Conservation (phyloP, 2,888 invertebrate species). For the Danaus chrysippus region DNA sequence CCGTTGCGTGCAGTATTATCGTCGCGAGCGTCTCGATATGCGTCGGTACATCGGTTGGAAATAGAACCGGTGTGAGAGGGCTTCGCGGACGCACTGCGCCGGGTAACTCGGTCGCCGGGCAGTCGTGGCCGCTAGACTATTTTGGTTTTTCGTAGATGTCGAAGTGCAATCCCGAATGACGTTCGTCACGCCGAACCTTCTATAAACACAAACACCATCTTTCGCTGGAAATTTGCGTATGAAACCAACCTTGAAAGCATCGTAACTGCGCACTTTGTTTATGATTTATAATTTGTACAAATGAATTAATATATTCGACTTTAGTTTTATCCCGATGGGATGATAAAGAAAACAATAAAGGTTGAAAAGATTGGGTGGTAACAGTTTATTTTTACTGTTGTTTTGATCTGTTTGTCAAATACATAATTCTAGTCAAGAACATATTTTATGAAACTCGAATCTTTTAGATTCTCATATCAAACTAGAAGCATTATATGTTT, state of each 20-base stretch:
- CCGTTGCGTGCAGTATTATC: slow-evolving; percentile 62
- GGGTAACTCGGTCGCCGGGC: slow-evolving; percentile 76
- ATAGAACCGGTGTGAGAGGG: slow-evolving; percentile 76
- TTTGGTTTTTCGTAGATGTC: slow-evolving; percentile 76
- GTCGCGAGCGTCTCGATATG: slow-evolving; percentile 64
- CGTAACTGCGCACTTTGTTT: slow-evolving; percentile 5
- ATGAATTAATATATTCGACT: background rate
- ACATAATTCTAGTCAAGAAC: too few species aligned
- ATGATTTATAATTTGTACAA: background rate
- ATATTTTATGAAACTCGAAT: too few species aligned
- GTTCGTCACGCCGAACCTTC: slow-evolving; percentile 63
- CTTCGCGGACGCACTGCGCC: slow-evolving; percentile 70
- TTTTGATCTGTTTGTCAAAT: too few species aligned
- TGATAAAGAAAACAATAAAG: too few species aligned
- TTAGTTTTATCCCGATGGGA: too few species aligned
- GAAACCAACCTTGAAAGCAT: slow-evolving; percentile 13
- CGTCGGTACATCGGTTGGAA: slow-evolving; percentile 68
- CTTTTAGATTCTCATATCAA: too few species aligned
- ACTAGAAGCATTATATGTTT: too few species aligned
- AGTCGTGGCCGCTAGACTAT: slow-evolving; percentile 68
- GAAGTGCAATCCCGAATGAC: slow-evolving; percentile 72
- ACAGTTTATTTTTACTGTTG: too few species aligned
- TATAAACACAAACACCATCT: slow-evolving; percentile 35
- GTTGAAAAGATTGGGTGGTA: too few species aligned
- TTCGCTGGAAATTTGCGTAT: slow-evolving; percentile 18